A percentile compares a stretch with the other conserved stretches of the same genome.
Evolutionary conservation across 2,113 vertebrate species (phyloP).

Genomic region (Chloropsis hardwickii): DNA sequence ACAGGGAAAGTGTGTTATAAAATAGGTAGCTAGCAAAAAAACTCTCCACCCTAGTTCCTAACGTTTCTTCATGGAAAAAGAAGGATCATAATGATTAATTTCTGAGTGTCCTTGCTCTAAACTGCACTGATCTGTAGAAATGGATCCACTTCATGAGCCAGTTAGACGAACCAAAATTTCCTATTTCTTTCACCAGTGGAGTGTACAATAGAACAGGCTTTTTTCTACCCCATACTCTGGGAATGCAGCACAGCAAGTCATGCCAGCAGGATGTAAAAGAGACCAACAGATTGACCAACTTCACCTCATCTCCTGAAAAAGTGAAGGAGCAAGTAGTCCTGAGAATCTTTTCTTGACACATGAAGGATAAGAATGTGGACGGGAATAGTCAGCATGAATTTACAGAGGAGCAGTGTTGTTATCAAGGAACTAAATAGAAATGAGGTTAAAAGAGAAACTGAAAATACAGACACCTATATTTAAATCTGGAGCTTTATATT

Average conservation of each 20-base stretch:
- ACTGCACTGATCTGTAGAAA: neutral
- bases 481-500: neutral
- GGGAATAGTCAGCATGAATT: neutral
- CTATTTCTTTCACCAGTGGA: neutral
- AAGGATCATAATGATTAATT: neutral
- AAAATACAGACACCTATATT: neutral
- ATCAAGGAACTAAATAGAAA: neutral
- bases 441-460: neutral
- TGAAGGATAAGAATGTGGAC: neutral
- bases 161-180: neutral
- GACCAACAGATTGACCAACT: neutral
- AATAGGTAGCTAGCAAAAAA: neutral
- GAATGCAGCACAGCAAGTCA: neutral
- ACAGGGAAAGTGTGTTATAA: neutral
- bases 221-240: neutral
- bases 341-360: neutral
- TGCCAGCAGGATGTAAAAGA: neutral
- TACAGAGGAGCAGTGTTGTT: neutral
- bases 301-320: neutral
- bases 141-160: neutral
- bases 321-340: neutral
- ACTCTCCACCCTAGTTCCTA: rapidly evolving
- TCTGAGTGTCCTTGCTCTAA: neutral
- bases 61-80: neutral
- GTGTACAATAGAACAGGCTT: neutral